A percentile compares a stretch with the other conserved stretches of the same genome.
Evolutionary conservation across 1,140 invertebrate genomes (phyloP).

Genomic region (Popillia japonica): DNA sequence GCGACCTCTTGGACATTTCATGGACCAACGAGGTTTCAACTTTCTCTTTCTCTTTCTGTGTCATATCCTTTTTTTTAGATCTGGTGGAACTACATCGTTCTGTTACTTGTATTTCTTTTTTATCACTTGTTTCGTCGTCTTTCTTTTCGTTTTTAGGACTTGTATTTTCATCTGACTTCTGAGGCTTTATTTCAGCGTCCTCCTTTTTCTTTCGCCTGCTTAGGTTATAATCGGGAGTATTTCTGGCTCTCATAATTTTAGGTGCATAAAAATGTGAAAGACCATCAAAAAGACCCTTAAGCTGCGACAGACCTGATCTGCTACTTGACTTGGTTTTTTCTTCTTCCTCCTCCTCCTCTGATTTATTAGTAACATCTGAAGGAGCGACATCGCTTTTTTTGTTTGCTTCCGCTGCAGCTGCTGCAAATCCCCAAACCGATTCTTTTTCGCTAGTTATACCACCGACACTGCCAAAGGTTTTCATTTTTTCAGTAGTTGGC

Average conservation of each 20-base stretch:
- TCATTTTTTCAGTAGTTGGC: constrained; percentile 39
- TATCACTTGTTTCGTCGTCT: not conserved
- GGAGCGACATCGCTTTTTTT: constrained; percentile 48
- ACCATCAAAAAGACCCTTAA: constrained; percentile 83
- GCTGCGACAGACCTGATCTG: constrained; percentile 61
- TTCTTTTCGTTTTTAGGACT: not conserved
- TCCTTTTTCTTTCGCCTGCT: constrained; percentile 59
- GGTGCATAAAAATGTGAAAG: constrained; percentile 82
- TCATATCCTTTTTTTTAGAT: not conserved
- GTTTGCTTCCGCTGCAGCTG: constrained; percentile 66
- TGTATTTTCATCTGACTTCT: not conserved
- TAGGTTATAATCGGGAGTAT: constrained; percentile 63
- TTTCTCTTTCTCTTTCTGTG: not conserved
- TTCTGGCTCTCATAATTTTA: constrained; percentile 53
- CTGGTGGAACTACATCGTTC: not conserved
- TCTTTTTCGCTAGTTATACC: constrained; percentile 60
- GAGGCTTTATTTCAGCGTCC: not conserved
- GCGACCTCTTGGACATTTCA: constrained; percentile 24
- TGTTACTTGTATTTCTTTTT: not conserved
- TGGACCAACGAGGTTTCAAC: constrained; percentile 1
- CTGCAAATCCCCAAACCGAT: constrained; percentile 79
- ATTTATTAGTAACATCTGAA: constrained; percentile 46
- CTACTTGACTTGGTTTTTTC: constrained; percentile 57
- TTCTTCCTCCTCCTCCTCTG: constrained; percentile 55
- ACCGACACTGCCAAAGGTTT: constrained; percentile 64